These are phyloP conservation scores for Lepidochrysops patricia DNA, from an alignment of 2,888 invertebrate species.

Conservation along the genomic window DNA sequence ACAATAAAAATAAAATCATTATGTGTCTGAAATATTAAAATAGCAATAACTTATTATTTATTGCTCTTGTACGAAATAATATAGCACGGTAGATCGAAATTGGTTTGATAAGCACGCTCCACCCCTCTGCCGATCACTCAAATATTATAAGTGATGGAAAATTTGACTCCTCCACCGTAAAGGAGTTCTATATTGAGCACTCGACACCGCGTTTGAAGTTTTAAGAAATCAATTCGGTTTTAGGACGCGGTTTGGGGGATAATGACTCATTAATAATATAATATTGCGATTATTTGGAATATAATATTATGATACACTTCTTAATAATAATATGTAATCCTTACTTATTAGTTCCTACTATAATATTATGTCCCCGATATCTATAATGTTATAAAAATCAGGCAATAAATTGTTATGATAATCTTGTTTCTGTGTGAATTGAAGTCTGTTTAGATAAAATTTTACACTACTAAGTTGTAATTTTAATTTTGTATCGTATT, in stretches of 20 bases:
- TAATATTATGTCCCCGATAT: no score
- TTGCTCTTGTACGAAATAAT: not conserved
- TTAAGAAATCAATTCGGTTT: constrained; percentile 5
- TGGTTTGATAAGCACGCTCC: constrained; percentile 26
- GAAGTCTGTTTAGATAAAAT: no score
- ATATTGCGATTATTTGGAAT: no score
- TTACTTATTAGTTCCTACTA: no score
- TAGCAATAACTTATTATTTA: not conserved
- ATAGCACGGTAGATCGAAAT: constrained; percentile 19
- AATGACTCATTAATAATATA: not conserved
- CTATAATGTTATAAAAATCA: no score
- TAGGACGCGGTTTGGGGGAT: not conserved
- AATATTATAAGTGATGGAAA: constrained; percentile 20
- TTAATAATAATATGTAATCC: no score
- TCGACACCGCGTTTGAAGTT: not conserved
- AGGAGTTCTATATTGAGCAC: not conserved
- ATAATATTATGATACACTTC: no score
- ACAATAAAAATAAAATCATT: no score
- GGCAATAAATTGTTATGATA: no score
- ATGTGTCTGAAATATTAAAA: not conserved
- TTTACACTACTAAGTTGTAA: no score
- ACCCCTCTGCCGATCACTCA: constrained; percentile 19
- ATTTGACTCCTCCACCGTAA: constrained; percentile 15
- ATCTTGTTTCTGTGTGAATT: no score
- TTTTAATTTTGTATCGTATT: no score